Evolutionary conservation across 2,797 vertebrate genomes (phyloP), one percentile per base, ranked within the genome.

Genomic region (Vultur gryphus): DNA sequence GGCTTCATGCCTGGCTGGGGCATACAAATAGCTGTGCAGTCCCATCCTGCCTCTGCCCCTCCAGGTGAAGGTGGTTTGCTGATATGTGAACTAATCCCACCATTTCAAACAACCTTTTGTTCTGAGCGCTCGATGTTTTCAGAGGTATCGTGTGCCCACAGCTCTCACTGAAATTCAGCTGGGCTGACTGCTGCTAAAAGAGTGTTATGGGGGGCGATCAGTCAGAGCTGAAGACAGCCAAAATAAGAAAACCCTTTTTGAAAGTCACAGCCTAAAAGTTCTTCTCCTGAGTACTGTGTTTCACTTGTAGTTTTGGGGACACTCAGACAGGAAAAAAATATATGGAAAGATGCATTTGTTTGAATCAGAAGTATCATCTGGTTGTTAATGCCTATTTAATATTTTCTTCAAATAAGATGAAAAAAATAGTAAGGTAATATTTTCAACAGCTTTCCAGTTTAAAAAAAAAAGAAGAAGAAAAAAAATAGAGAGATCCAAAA

Each of bases 81-180:
- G 44, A 70, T 65, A 52, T 48, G 43, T 25, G 66, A 57, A 41
- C 31, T 66, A 69, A 75, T 12, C 31, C 28, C 37, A 66, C 33
- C 33, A n/a, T 62, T 94, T 86, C 80, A 79, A 76, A 57, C 25
- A n/a, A 35, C 5, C 7, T 48, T 52, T 66, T n/a, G 28, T 65
- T 84, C 71, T 46, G 35, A 66, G 37, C 7, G 2, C 20, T n/a
- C 4, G 1, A 7, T 39, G 24, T 55, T 80, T 84, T 72, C 35
- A 46, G 41, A 39, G 9, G 29, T 51, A 46, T 13, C 2, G 0
- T 12, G 13, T 39, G 25, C 11, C 33, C 1, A 2, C 11, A 73
- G 51, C 9, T 69, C 41, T 26, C 41, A 44, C 58, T 31, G 11
- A 81, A 69, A 43, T 44, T 49, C 65, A 67, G 10, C 54, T 67